Evolutionary conservation across 1,140 invertebrate genomes (phyloP).

Genomic region (Vollenhovia emeryi): DNA sequence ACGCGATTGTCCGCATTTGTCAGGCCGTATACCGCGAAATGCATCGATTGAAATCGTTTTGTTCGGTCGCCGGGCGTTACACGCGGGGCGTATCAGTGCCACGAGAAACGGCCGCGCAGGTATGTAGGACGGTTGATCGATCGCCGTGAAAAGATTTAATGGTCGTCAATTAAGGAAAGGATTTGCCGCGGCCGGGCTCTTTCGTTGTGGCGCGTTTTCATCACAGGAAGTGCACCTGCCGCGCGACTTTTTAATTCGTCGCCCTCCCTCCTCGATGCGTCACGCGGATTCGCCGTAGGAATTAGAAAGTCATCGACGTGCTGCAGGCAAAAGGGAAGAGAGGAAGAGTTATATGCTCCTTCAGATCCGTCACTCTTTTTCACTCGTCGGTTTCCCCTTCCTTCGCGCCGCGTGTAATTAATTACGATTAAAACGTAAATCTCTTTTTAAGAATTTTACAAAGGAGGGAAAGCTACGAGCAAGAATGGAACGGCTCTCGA

Average conservation of each 20-base stretch:
- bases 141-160: constrained; percentile 50
- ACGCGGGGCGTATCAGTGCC: constrained; percentile 36
- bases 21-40: background rate
- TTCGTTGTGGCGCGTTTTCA: constrained; percentile 43
- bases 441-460: background rate
- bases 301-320: constrained; percentile 45
- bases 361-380: background rate
- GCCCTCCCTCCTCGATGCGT: constrained; percentile 12
- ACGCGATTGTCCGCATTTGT: background rate
- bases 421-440: background rate
- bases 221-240: constrained; percentile 54
- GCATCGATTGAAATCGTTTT: constrained; percentile 19
- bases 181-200: constrained; percentile 28
- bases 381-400: constrained; percentile 8
- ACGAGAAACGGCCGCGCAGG: constrained; percentile 38
- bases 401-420: background rate
- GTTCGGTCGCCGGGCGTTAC: background rate
- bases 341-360: background rate
- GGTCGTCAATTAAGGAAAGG: constrained; percentile 52
- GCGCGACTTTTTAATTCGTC: constrained; percentile 45
- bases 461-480: too few relatives aligned
- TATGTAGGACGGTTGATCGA: constrained; percentile 52
- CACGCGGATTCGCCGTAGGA: constrained; percentile 3
- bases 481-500: background rate
- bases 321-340: background rate